phyloP scores from a whole-genome alignment of 2,113 vertebrate genomes.

The Nerophis lumbriciformis region DNA sequence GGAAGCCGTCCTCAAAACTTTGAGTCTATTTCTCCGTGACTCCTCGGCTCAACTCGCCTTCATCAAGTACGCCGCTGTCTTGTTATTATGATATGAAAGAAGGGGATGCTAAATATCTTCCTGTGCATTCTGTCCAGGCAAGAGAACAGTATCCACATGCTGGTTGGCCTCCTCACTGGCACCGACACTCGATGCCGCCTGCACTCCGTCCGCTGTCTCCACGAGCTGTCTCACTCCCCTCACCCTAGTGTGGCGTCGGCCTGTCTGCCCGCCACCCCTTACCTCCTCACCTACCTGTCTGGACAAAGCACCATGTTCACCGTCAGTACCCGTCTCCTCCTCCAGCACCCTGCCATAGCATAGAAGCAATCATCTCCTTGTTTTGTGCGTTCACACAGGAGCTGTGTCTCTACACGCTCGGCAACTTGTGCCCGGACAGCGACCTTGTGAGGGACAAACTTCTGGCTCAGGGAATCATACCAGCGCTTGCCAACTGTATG shows the following conservation, averaged over 20 bases:
- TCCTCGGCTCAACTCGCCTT: constrained; percentile 80
- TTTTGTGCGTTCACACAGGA: constrained; percentile 72
- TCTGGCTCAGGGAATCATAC: constrained; percentile 86
- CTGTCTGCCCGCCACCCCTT: constrained; percentile 85
- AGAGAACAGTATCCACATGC: constrained; percentile 79
- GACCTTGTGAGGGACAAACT: constrained; percentile 81
- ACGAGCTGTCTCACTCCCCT: constrained; percentile 86
- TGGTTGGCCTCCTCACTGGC: constrained; percentile 85
- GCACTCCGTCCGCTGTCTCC: constrained; percentile 81
- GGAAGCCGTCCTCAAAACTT: constrained; percentile 58
- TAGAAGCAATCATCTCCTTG: neutral
- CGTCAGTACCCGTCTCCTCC: constrained; percentile 63
- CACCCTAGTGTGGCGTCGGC: constrained; percentile 73
- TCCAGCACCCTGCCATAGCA: neutral
- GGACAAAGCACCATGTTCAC: constrained; percentile 84
- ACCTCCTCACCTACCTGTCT: constrained; percentile 91
- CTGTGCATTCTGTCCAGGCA: constrained; percentile 63
- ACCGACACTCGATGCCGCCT: constrained; percentile 79
- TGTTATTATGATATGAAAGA: neutral
- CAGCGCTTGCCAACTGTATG: constrained; percentile 79
- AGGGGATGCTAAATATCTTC: neutral
- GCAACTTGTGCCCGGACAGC: constrained; percentile 86
- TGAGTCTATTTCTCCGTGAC: constrained; percentile 75
- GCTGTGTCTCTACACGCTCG: constrained; percentile 89
- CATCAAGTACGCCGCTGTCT: constrained; percentile 70